Base-by-base conservation (phyloP, 2,797 vertebrate genomes). In the Pipistrellus kuhlii region DNA sequence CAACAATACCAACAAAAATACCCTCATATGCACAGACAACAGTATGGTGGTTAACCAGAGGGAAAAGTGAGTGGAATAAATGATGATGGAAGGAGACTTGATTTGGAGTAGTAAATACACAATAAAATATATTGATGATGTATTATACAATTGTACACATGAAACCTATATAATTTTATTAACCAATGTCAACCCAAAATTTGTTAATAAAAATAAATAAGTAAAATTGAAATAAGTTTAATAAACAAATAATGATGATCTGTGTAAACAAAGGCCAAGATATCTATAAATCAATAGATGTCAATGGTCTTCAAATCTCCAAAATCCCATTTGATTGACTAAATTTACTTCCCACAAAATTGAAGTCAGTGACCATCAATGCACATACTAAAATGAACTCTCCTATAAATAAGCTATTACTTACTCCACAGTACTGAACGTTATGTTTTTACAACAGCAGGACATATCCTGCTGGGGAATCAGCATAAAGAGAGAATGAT, bases 321-420 rank as follows among this genome's bases (percentile, higher is more conserved):
- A 93, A 91, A 90, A 89, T 82, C 53, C 41, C 9, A 57, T 81
- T 81, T 92, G 13, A 69, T 8, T 30, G 68, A 21, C 48, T 53
- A 82, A 91, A 87, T 87, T 86, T 81, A 81, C 14, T 73, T 85
- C 23, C 85, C 30, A 15, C 21, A 48, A 84, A 95, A 78, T 72
- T 46, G 14, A 8, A 81, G 55, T 78, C 73, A 91, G n/a, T 55
- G 27, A 32, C 4, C 18, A 87, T 89, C 30, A 71, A 62, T 20
- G 6, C 11, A 57, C 15, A 55, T 71, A 71, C 5, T 2, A 44
- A 17, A 93, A 46, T 35, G n/a, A 83, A 59, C 8, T 68, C 6
- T 30, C 11, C 66, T 59, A 90, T 38, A 30, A 91, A 88, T 78
- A 62, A 68, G 88, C 25, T 68, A 0, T 18, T 68, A 53, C 25